Evolutionary conservation across 2,113 vertebrate genomes (phyloP).

Genomic region (Turnix velox): DNA sequence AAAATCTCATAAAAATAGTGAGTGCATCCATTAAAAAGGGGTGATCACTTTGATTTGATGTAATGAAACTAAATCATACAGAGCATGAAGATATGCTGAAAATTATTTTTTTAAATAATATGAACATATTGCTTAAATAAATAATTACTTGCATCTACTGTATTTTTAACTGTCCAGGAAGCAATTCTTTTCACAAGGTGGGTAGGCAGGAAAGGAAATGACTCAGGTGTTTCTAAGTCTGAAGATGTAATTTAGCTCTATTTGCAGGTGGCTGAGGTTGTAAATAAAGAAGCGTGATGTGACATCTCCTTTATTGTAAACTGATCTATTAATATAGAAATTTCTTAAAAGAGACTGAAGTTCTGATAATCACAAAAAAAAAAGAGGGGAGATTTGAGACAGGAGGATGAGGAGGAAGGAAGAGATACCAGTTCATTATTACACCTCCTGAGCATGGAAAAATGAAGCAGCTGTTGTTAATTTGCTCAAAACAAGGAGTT

Average conservation of each 20-base stretch:
- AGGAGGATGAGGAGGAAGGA: background rate
- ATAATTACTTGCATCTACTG: too few relatives aligned
- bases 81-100: background rate
- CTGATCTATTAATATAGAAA: background rate
- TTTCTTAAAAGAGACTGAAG: background rate
- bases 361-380: background rate
- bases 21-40: background rate
- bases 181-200: background rate
- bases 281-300: background rate
- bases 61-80: background rate
- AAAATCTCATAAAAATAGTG: background rate
- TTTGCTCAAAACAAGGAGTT: background rate
- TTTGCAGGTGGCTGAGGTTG: background rate
- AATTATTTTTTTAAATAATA: background rate
- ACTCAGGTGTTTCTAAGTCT: background rate
- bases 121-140: too few relatives aligned
- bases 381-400: background rate
- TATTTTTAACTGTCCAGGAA: background rate
- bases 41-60: background rate
- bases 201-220: background rate
- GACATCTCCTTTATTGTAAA: background rate
- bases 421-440: background rate
- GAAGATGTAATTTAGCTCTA: background rate
- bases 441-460: background rate
- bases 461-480: background rate